A percentile compares a stretch with the other conserved stretches of the same genome.
Conservation (phyloP, 2,888 invertebrate genomes). For the Microplitis manilae region DNA sequence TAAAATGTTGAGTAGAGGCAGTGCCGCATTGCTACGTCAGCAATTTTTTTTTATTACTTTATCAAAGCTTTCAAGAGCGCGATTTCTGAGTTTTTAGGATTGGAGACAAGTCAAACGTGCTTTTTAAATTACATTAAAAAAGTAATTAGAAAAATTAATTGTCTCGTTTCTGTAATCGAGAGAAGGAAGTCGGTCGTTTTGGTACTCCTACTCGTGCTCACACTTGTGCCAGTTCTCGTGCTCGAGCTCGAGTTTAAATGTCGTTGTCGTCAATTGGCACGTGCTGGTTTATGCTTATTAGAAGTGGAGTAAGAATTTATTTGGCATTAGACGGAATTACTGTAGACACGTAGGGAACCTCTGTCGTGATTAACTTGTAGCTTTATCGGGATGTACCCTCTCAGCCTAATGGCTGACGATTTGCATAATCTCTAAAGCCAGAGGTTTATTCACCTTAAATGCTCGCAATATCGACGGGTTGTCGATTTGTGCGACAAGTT, state of each 20-base stretch:
- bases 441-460: neutral
- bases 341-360: neutral
- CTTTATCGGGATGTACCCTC: neutral
- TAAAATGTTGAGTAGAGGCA: too few species aligned
- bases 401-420: neutral
- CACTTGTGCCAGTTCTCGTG: neutral
- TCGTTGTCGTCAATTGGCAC: neutral
- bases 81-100: too few species aligned
- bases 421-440: neutral
- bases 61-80: too few species aligned
- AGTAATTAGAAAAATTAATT: too few species aligned
- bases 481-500: neutral
- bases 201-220: too few species aligned
- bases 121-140: too few species aligned
- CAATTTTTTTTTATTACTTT: too few species aligned
- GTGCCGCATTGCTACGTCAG: too few species aligned
- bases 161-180: too few species aligned
- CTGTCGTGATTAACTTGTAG: neutral
- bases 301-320: neutral
- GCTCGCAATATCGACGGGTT: neutral
- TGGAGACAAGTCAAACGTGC: too few species aligned
- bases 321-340: constrained; percentile 10
- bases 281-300: constrained; percentile 2
- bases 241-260: constrained; percentile 1
- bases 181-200: too few species aligned